These are phyloP conservation scores for Unio delphinus DNA, from an alignment of 2,888 invertebrate species.

Conservation along the genomic window DNA sequence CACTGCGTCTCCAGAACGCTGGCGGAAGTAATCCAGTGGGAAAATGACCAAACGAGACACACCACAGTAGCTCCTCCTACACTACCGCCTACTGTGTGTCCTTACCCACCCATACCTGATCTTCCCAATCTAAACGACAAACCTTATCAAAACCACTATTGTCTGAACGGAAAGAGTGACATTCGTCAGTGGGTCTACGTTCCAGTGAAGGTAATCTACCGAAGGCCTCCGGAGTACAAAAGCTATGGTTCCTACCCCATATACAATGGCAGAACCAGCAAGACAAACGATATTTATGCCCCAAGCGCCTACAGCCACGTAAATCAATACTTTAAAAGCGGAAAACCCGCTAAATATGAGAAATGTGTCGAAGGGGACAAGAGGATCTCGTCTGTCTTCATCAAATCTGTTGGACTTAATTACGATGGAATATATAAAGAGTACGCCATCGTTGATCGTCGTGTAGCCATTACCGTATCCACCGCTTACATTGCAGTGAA, in stretches of 20 bases:
- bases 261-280: constrained; percentile 33
- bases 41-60: constrained; percentile 15
- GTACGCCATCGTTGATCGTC: constrained; percentile 55
- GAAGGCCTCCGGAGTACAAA: constrained; percentile 50
- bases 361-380: constrained; percentile 32
- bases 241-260: constrained; percentile 51
- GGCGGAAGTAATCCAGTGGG: constrained; percentile 28
- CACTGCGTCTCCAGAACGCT: constrained; percentile 34
- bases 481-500: constrained; percentile 55
- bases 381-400: constrained; percentile 49
- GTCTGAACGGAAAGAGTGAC: constrained; percentile 54
- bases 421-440: constrained; percentile 61
- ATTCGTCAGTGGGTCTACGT: constrained; percentile 55
- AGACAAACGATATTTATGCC: constrained; percentile 50
- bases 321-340: constrained; percentile 20
- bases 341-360: constrained; percentile 30
- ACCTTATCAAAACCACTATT: constrained; percentile 56
- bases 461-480: constrained; percentile 54
- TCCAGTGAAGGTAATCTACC: constrained; percentile 52
- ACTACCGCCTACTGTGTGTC: too few relatives aligned
- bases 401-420: constrained; percentile 55
- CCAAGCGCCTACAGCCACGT: constrained; percentile 37
- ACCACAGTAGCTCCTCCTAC: too few relatives aligned
- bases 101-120: too few relatives aligned
- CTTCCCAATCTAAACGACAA: constrained; percentile 5